Conservation (phyloP, 2,888 invertebrate species). For the Esperia sulphurella region DNA sequence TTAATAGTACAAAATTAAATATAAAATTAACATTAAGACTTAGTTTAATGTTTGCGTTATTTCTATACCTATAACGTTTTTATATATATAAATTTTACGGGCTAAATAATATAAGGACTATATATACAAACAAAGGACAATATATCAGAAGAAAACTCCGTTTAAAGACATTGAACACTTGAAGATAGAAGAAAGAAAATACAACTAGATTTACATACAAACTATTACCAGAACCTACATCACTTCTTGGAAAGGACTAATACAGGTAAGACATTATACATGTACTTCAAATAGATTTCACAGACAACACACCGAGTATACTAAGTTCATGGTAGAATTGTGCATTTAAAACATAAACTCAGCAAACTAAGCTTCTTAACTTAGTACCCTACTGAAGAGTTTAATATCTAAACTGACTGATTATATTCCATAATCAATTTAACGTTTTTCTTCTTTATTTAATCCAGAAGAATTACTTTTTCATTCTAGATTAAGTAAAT, state of each 20-base stretch:
- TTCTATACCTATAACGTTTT: slow-evolving; percentile 73
- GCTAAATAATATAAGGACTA: slow-evolving; percentile 56
- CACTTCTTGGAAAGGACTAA: not conserved
- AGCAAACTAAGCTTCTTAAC: too few species aligned
- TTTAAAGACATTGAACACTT: slow-evolving; percentile 29
- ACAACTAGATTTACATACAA: not conserved
- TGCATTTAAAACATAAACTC: too few species aligned
- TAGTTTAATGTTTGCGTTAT: slow-evolving; percentile 72
- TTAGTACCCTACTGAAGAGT: too few species aligned
- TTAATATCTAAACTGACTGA: too few species aligned
- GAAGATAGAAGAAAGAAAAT: slow-evolving; percentile 18
- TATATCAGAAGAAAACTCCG: slow-evolving; percentile 30
- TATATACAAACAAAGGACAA: slow-evolving; percentile 51
- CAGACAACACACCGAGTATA: too few species aligned
- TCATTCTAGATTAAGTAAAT: too few species aligned
- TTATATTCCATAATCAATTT: too few species aligned
- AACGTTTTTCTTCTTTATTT: too few species aligned
- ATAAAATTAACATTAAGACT: slow-evolving; percentile 74
- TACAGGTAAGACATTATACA: slow-evolving; percentile 2
- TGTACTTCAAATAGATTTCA: not conserved
- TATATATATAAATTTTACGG: slow-evolving; percentile 69
- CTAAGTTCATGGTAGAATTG: too few species aligned
- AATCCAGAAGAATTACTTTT: too few species aligned
- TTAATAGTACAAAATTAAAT: slow-evolving; percentile 78
- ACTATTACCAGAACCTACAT: not conserved